phyloP scores from a whole-genome alignment of 2,797 vertebrate species.

The Pseudochirops corinnae region DNA sequence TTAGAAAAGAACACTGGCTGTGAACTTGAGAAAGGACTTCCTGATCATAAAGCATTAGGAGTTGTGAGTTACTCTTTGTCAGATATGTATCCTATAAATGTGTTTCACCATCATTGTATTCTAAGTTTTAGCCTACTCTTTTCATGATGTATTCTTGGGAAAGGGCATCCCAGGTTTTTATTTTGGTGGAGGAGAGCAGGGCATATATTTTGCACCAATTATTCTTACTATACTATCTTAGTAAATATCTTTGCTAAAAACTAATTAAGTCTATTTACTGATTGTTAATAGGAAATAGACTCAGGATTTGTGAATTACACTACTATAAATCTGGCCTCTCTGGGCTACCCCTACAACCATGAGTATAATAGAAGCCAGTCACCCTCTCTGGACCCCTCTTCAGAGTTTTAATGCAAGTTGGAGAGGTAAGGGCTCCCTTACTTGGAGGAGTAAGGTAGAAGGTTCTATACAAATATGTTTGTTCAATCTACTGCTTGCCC shows the following conservation, averaged over 20 bases:
- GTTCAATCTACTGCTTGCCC: too few relatives aligned
- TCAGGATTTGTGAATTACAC: background rate
- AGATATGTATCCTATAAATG: background rate
- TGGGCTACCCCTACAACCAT: background rate
- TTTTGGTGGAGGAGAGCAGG: background rate
- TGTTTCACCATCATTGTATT: background rate
- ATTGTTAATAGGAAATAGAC: background rate
- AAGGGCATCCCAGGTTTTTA: background rate
- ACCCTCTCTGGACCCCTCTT: background rate
- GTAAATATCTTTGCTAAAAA: background rate
- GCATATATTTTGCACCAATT: background rate
- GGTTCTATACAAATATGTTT: background rate
- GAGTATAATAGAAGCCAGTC: background rate
- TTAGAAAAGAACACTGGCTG: background rate
- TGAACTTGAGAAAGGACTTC: background rate
- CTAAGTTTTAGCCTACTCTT: background rate
- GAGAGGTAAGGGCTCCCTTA: background rate
- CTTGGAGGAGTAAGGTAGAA: background rate
- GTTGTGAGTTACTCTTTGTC: background rate
- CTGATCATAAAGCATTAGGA: background rate
- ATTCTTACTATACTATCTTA: background rate
- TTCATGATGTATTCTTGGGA: background rate
- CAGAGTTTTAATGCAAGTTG: background rate
- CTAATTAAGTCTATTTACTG: background rate
- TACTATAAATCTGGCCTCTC: background rate